Base-by-base conservation (phyloP, 2,797 vertebrate species). In the Champsocephalus esox region DNA sequence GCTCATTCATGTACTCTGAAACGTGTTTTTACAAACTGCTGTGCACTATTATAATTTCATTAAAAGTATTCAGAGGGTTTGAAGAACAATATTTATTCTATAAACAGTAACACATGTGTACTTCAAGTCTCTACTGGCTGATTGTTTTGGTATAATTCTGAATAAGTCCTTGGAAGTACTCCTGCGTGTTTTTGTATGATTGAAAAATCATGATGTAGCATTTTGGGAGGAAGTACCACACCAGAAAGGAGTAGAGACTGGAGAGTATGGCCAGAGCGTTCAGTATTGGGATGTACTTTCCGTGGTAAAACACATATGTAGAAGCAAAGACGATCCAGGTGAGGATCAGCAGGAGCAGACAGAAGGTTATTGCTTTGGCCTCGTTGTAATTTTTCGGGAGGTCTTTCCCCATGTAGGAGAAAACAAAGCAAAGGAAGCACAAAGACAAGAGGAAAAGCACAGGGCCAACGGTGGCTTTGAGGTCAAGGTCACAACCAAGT, bases 311-410 rank as follows among this genome's bases (percentile, higher is more conserved):
- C 14, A 88, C 59, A 1, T 65, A 49, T 2, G 48, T 48, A 38
- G 95, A 95, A 45, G 80, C 79, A 66, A 91, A 95, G 17, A 83
- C 11, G 19, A 96, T 93, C 93, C 95, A 96, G 77, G 92, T 94
- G 48, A 94, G 48, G 10, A 95, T 93, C 56, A 95, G 92, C 68
- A 96, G 84, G 43, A 97, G 87, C 34, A 97, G 91, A 80, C 96
- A 95, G 85, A 96, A 96, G 1, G 97, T 96, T 80, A 97, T 95
- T 9, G 94, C 92, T 88, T 96, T 97, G 69, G 97, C 96, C 70
- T 97, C 97, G 0, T 94, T 97, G 86, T 98, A 97, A 83, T 95
- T 96, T 83, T 96, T 96, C 0, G 97, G 97, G 3, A 97, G 95
- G 61, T 96, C 95, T 71, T 95, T 96, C 45, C 96, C 96, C 92